Evolutionary conservation across 2,113 vertebrate species (phyloP).

Genomic region (Xiphorhynchus elegans): DNA sequence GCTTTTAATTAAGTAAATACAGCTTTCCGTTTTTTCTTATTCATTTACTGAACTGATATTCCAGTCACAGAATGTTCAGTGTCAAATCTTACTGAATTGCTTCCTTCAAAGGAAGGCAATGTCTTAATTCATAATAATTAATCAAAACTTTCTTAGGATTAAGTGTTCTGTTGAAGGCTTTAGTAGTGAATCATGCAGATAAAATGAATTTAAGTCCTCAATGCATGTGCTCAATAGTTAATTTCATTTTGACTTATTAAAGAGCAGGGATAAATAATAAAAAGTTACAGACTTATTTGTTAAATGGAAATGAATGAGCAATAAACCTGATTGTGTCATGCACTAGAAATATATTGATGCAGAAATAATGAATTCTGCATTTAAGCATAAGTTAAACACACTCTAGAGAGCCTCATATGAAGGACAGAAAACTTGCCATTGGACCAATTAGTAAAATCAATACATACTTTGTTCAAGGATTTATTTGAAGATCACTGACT

Average conservation of each 20-base stretch:
- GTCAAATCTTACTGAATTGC: background rate
- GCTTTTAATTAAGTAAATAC: background rate
- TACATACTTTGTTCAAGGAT: background rate
- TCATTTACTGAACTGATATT: background rate
- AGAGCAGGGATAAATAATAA: background rate
- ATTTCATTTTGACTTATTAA: conserved; percentile 17
- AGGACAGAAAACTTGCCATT: background rate
- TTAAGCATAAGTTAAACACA: background rate
- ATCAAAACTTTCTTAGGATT: conserved; percentile 24
- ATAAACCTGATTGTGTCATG: background rate
- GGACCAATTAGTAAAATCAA: background rate
- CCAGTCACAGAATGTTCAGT: background rate
- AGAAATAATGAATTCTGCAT: background rate
- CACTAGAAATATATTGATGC: background rate
- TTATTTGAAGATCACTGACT: background rate
- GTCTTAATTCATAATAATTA: background rate
- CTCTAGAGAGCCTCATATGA: background rate
- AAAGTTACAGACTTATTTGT: background rate
- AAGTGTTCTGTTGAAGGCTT: conserved; percentile 12
- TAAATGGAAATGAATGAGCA: background rate
- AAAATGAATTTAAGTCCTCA: conserved; percentile 5
- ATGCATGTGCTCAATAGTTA: background rate
- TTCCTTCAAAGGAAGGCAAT: background rate
- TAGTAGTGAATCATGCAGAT: background rate
- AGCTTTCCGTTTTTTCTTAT: background rate